Evolutionary conservation across 2,888 invertebrate species (phyloP).

Genomic region (Agelastica alni): DNA sequence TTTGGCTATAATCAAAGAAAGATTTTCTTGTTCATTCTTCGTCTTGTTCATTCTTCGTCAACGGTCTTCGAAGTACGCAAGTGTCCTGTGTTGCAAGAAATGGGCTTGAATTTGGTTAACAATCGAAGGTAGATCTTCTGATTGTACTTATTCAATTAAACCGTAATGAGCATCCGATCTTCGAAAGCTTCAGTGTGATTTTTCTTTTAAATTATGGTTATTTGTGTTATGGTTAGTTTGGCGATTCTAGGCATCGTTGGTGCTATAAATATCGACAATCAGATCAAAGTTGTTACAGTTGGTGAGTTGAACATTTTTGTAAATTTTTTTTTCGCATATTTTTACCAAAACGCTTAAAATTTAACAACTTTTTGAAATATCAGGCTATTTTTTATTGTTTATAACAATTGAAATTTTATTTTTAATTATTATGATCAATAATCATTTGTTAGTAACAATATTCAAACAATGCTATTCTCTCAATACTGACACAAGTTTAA

Average conservation of each 20-base stretch:
- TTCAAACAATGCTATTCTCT: too few species aligned
- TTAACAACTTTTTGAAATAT: too few species aligned
- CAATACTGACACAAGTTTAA: too few species aligned
- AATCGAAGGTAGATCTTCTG: constrained; percentile 16
- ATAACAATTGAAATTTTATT: too few species aligned
- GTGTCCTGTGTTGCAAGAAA: constrained; percentile 28
- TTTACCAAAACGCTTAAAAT: too few species aligned
- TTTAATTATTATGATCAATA: too few species aligned
- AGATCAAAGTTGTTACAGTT: constrained; percentile 54
- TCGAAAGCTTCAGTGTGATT: too few species aligned
- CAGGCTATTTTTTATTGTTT: too few species aligned
- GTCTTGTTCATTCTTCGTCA: constrained; percentile 15
- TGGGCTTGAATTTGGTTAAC: constrained; percentile 21
- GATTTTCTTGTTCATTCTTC: constrained; percentile 11
- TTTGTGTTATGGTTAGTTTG: constrained; percentile 30
- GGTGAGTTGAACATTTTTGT: too few species aligned
- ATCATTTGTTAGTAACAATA: too few species aligned
- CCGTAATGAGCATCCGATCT: constrained; percentile 1
- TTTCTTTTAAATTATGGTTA: constrained; percentile 9
- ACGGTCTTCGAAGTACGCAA: constrained; percentile 7
- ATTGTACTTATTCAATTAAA: constrained; percentile 2
- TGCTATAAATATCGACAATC: constrained; percentile 56
- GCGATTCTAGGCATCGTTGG: constrained; percentile 42
- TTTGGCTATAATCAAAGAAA: constrained; percentile 9
- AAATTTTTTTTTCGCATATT: too few species aligned